phyloP scores from a whole-genome alignment of 2,797 vertebrate genomes.

The Clarias fuscus region DNA sequence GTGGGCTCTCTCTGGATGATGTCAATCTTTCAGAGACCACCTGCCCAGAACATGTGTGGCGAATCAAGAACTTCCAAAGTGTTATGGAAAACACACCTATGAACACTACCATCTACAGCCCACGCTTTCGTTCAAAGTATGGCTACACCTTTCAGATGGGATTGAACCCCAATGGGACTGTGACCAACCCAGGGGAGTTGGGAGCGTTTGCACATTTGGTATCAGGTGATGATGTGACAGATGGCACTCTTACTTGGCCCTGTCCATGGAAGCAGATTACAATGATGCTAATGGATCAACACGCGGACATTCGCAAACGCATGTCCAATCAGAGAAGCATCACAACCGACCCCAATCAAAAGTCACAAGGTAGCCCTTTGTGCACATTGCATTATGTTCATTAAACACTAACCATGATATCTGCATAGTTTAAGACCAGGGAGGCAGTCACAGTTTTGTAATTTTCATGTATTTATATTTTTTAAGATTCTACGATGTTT shows the following conservation, averaged over 20 bases:
- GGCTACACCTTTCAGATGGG: constrained; percentile 89
- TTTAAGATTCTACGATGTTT: constrained; percentile 55
- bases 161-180: constrained; percentile 69
- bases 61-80: constrained; percentile 80
- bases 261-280: constrained; percentile 89
- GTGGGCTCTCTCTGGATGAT: constrained; percentile 89
- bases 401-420: not conserved
- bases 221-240: constrained; percentile 73
- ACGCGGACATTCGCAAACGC: constrained; percentile 84
- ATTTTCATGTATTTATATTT: not conserved
- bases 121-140: constrained; percentile 79
- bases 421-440: not conserved
- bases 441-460: not conserved
- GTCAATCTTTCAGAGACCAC: constrained; percentile 89
- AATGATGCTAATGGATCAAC: constrained; percentile 89
- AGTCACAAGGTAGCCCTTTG: constrained; percentile 53
- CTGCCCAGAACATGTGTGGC: constrained; percentile 89
- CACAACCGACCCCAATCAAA: constrained; percentile 81
- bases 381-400: not conserved
- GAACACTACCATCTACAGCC: constrained; percentile 73
- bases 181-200: constrained; percentile 57
- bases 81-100: constrained; percentile 67
- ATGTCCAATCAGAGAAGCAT: constrained; percentile 91
- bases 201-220: constrained; percentile 80
- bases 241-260: constrained; percentile 72